Evolutionary conservation across 2,888 invertebrate species (phyloP), one percentile per base, ranked within the genome.

Genomic region (Argyresthia albistria): DNA sequence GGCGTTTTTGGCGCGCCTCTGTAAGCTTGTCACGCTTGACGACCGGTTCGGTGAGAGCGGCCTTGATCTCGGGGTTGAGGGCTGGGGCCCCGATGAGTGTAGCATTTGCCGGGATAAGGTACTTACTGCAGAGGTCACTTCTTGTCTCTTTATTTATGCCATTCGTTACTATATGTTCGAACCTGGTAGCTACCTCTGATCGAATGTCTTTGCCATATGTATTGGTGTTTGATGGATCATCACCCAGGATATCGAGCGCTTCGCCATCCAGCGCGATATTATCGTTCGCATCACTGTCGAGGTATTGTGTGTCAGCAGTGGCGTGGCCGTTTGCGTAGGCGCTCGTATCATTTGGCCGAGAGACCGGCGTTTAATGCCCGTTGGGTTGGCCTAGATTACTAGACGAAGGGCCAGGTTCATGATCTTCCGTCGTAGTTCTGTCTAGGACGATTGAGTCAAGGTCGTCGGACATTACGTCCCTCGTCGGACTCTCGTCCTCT

Each of bases 11-110:
- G 56, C 55, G 60, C 1, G 12, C 6, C 46, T 60, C 60, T 8
- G 63, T 60, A 0, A 36, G 57, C n/a, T 57, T 59, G 42, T 64
- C 63, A 9, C 58, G 25, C 15, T 63, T 62, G 0, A 55, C 10
- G 0, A 59, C 46, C 0, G 35, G 1, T 12, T 61, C 59, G 1
- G 60, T 48, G 1, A 62, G 15, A 0, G 60, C 59, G 0, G 58
- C 58, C 9, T 36, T 36, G 9, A 61, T 53, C 49, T 64, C 63
- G 0, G 57, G 51, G 46, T 66, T 64, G 0, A 63, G 35, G n/a
- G 15, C 25, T 1, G 65, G 63, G 4, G 63, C 56, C 9, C 50
- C 59, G 8, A 65, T 59, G 0, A 54, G n/a, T 12, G 39, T 53
- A 25, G 59, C 59, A 43, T 64, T 63, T 4, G 11, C 48, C 6